phyloP scores from a whole-genome alignment of 2,113 vertebrate genomes.

The Columba livia region DNA sequence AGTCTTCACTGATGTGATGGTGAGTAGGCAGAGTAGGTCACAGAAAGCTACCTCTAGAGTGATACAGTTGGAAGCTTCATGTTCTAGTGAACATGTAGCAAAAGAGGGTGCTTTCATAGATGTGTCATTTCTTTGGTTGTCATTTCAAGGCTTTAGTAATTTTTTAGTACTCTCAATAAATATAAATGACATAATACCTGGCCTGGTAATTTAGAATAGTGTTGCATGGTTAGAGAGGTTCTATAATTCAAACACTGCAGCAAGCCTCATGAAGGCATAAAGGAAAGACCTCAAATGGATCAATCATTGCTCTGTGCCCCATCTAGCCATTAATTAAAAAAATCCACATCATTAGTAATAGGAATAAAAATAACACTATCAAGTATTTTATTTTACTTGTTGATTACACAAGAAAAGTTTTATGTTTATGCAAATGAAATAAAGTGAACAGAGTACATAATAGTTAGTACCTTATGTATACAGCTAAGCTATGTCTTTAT shows the following conservation, averaged over 20 bases:
- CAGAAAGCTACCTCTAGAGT: fast-evolving
- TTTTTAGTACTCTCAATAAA: not conserved
- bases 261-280: not conserved
- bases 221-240: not conserved
- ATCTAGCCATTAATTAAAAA: not conserved
- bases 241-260: not conserved
- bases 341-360: too few species aligned
- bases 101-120: not conserved
- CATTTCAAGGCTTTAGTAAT: not conserved
- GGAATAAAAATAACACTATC: not conserved
- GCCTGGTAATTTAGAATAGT: not conserved
- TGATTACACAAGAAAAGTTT: not conserved
- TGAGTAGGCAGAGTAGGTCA: not conserved
- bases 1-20: not conserved
- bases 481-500: not conserved
- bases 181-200: not conserved
- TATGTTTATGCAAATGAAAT: not conserved
- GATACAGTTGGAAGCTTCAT: not conserved
- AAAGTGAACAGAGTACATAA: not conserved
- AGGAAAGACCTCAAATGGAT: not conserved
- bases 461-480: not conserved
- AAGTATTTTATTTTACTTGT: not conserved
- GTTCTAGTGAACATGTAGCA: not conserved
- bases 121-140: not conserved
- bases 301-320: not conserved